Percentiles rank a stretch among this genome's conserved stretches.
phyloP scores from a whole-genome alignment of 2,113 vertebrate genomes.

The Platichthys flesus region DNA sequence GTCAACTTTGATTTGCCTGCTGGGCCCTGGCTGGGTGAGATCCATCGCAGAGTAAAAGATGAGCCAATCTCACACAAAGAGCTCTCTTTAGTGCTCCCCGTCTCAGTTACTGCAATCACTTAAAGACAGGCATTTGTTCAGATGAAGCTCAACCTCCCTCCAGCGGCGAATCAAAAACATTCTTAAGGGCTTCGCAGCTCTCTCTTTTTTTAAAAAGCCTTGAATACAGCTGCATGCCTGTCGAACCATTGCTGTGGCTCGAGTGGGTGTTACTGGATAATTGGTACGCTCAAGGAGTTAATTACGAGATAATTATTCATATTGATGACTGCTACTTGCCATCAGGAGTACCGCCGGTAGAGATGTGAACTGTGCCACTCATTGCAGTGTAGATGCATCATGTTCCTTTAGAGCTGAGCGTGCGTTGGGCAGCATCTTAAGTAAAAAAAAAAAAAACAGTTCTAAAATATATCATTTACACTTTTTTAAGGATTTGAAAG shows the following conservation, averaged over 20 bases:
- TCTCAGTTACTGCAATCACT: constrained; percentile 57
- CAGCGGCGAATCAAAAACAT: constrained; percentile 53
- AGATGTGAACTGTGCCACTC: neutral
- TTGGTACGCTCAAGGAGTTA: constrained; percentile 13
- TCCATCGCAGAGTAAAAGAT: constrained; percentile 36
- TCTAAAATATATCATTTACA: neutral
- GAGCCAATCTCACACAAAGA: constrained; percentile 52
- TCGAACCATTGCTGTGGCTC: constrained; percentile 8
- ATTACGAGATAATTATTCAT: constrained; percentile 28
- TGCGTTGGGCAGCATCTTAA: neutral
- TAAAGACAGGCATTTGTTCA: constrained; percentile 57
- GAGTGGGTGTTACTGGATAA: constrained; percentile 13
- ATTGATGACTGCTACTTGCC: constrained; percentile 36
- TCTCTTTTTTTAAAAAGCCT: constrained; percentile 17
- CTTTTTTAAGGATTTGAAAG: too few species aligned
- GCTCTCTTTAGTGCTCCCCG: constrained; percentile 37
- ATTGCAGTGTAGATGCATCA: neutral
- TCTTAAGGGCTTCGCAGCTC: constrained; percentile 38
- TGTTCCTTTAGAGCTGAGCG: neutral
- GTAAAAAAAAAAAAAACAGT: neutral
- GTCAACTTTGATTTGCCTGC: constrained; percentile 41
- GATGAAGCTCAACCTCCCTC: constrained; percentile 31
- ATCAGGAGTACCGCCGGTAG: neutral
- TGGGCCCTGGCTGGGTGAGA: constrained; percentile 14
- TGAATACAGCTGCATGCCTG: neutral